Base-by-base conservation (phyloP, 2,888 invertebrate species). In the Dromius quadrimaculatus region DNA sequence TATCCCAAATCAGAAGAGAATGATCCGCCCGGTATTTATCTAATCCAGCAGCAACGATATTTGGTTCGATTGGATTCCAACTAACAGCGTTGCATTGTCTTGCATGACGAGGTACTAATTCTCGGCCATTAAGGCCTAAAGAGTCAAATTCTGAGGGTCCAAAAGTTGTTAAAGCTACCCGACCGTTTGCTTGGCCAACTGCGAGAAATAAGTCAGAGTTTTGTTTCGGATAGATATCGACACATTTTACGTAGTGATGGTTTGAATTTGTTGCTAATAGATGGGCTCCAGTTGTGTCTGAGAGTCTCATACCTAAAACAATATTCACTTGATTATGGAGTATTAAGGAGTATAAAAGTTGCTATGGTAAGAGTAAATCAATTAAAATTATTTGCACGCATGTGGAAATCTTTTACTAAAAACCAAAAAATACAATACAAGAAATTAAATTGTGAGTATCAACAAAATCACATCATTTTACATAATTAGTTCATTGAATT, bases 1-100 rank as follows among this genome's bases (percentile, higher is more conserved):
- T 90, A 81, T 98, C 97, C 96, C 97, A 98, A 50, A 97, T 86
- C 4, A 94, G 85, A 38, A 97, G 89, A 71, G 94, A 94, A 80
- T 92, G 90, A 81, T 97, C 97, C 34, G 92, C 91, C 73, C 95
- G 88, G 79, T 94, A 91, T 79, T 94, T 94, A 77, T 97, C 97
- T 76, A 97, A 86, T 0, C 94, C 97, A 65, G 92, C 92, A 0
- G 93, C 94, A 71, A 97, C 83, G 75, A 95, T 84, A 81, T 94
- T 92, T 17, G 88, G 87, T 76, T 97, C 95, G 8, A 87, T 82
- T 23, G 91, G 92, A 81, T 93, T 95, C 96, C 97, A 97, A 23
- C 92, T 88, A 9, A 98, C 87, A 0, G 92, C 89, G 76, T 94
- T 93, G 79, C 97, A 97, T 74, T 92, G 91, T 5, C 97, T 85